Evolutionary conservation across 1,140 invertebrate species (phyloP), one percentile per base, ranked within the genome.

Genomic region (Papilio machaon): DNA sequence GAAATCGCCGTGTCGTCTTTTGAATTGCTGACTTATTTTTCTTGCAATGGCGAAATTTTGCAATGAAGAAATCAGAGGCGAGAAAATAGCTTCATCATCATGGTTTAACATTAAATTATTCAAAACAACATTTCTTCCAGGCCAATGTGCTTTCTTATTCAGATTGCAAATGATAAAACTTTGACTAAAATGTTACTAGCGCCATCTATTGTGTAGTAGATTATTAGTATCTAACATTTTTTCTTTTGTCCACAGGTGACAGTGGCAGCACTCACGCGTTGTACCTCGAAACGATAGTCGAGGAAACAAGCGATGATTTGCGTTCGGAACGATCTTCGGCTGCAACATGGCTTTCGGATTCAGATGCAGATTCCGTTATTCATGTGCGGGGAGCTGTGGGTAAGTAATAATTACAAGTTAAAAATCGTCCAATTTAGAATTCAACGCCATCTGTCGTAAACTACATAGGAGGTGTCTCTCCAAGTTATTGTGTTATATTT

Each of bases 231-330:
- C 15, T 78, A 30, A 74, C 79, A 35, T 19, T 80, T 82, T 30
- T 80, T 11, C 13, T 7, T 87, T 88, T 91, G 81, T 89, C 80
- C 67, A 23, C 87, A 93, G 92, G 91, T 88, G 92, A 94, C 84
- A 91, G 88, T 89, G 93, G 93, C 88, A 94, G 91, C 88, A 93
- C 90, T 84, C 91, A 93, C 84, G 92, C 92, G 82, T 89, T 94
- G 85, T 95, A 95, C 90, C 94, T 97, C 92, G 97, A 97, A 91
- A 97, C 97, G 0, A 97, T 97, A 89, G 94, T 97, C 82, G 97
- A 97, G 89, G 97, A 97, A 90, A 97, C 97, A 2, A 97, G 97
- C 81, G 97, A 97, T 91, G 97, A 97, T 90, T 93, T 97, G 82
- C 95, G 96, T 70, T 97, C 96, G 77, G 97, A 97, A 86, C 96